Evolutionary conservation across 37 sponge, comb jelly and placozoan species (phyloP), one percentile per base, ranked within the genome.

Genomic region (Ephydatia muelleri): DNA sequence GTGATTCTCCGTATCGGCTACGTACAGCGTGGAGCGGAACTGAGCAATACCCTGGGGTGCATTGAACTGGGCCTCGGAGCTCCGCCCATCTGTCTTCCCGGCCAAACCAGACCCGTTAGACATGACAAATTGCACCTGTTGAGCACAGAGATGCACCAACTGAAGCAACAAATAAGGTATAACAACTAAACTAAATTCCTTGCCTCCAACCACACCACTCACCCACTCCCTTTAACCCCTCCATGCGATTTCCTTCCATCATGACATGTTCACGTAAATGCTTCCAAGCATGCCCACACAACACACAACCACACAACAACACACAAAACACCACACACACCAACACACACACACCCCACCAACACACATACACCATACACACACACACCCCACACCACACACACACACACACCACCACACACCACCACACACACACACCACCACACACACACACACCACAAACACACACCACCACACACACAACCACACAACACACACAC

Each of bases 1-100:
- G 67, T 95, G 96, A 49, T 95, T 95, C 16, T 91, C 87, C 13
- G 96, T 95, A 71, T 95, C 96, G 8, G 96, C 96, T 16, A 95
- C 91, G 78, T 88, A 95, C 39, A 95, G 70, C 1, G 26, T 19
- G 21, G 37, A 86, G 13, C 67, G 78, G 75, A 82, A 34, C n/a
- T 27, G 49, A 30, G 49, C 88, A 36, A 95, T 22, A 30, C 96
- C 96, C 43, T 95, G 96, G 3, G 96, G 96, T 5, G 88, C 70
- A 38, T 84, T 80, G 67, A 95, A 95, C 66, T 85, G 73, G 5
- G 91, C 88, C 68, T 65, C 78, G 0, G 22, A 57, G 13, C 40
- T 34, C 13, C 43, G 47, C 19, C 96, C 96, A 81, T 95, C 94
- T 48, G 73, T 67, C 48, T 79, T 33, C 19, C 95, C 95, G 57